Base-by-base conservation (phyloP, 1,140 invertebrate genomes). In the Gryon sp. region DNA sequence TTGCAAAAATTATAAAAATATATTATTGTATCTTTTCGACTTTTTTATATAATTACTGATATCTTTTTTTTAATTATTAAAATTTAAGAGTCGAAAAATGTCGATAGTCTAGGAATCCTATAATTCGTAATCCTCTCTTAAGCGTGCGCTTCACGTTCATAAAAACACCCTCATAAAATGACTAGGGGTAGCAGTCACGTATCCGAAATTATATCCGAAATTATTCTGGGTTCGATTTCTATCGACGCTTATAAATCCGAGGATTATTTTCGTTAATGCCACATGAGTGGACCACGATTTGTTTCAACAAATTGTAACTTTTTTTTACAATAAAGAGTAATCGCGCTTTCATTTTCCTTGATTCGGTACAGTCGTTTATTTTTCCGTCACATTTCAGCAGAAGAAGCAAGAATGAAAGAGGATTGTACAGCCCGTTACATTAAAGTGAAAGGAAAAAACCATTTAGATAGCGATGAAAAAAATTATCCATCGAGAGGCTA, bases 91-190 rank as follows among this genome's bases (percentile, higher is more conserved):
- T n/a, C n/a, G n/a, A n/a, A n/a, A n/a, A n/a, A n/a, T n/a, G n/a
- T n/a, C n/a, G n/a, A n/a, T n/a, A n/a, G n/a, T n/a, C n/a, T n/a
- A n/a, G n/a, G n/a, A n/a, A 16, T 24, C 45, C n/a, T 66, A 38
- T 63, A 68, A 80, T 76, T 82, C 74, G 79, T 80, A 79, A 82
- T 82, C 76, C 66, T 80, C 68, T 82, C 79, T 82, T 82, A 80
- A 69, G 69, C 72, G 72, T 69, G 45, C 72, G 74, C 65, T 75
- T 68, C 70, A 57, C 48, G n/a, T 52, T 57, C 60, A 59, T 59
- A 65, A 74, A 74, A 73, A 60, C 60, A 15, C 12, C 2, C 4
- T 2, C 28, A 32, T n/a, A n/a, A n/a, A n/a, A n/a, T n/a, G 50
- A 30, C 32, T 38, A 34, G 46, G 15, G 30, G 60, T 41, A 72